Evolutionary conservation across 2,113 vertebrate genomes (phyloP).

Genomic region (Rana temporaria): DNA sequence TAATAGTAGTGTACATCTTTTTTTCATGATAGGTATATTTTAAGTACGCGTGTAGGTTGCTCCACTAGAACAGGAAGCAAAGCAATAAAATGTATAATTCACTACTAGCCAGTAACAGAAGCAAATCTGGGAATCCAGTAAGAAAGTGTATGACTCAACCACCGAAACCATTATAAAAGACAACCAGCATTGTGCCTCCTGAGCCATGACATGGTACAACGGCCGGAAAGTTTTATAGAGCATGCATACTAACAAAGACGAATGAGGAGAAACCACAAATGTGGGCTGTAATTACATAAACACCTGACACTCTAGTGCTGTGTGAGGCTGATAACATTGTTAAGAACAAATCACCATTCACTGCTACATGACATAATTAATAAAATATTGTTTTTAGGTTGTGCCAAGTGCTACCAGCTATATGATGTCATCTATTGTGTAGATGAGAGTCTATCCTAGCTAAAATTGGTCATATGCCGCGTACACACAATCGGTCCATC

Average conservation of each 20-base stretch:
- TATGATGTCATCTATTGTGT: neutral
- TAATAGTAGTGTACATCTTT: too few species aligned
- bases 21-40: too few species aligned
- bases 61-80: too few species aligned
- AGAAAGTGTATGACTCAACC: conserved; percentile 4
- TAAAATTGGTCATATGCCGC: too few species aligned
- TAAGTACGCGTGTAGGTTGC: too few species aligned
- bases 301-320: neutral
- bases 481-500: too few species aligned
- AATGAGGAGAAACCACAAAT: conserved; percentile 1
- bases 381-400: neutral
- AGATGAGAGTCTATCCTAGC: neutral
- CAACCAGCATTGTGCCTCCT: conserved; percentile 29
- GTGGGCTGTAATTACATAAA: neutral
- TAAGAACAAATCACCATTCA: neutral
- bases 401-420: neutral
- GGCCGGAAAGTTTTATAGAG: neutral
- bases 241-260: neutral
- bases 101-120: neutral
- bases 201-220: conserved; percentile 12
- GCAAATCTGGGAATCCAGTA: neutral
- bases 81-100: too few species aligned
- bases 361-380: neutral
- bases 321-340: too few species aligned
- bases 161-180: conserved; percentile 3